Percentiles rank a stretch among this genome's conserved stretches.
Evolutionary conservation across 2,113 vertebrate species (phyloP).

Genomic region (Myotis brandtii): DNA sequence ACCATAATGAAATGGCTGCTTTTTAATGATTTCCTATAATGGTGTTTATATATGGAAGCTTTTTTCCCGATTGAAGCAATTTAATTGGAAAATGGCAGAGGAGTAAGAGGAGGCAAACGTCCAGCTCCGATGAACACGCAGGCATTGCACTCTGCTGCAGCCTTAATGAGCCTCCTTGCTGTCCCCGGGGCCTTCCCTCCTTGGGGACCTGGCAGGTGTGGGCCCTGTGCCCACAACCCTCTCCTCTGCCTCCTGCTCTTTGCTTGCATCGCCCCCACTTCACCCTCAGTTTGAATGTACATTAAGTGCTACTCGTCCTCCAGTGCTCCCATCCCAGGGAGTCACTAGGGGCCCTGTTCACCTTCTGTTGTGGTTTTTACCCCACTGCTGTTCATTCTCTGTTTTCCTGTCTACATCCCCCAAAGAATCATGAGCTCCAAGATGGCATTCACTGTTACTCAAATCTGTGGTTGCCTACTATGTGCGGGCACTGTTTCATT

Average conservation of each 20-base stretch:
- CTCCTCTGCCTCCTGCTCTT: neutral
- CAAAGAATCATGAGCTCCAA: neutral
- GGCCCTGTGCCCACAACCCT: neutral
- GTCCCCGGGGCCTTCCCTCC: neutral
- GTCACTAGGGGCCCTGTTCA: neutral
- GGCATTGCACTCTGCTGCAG: neutral
- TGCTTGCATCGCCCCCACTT: rapidly evolving
- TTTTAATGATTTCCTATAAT: slow-evolving; percentile 72
- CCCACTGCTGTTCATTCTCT: neutral
- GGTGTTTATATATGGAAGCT: slow-evolving; percentile 53
- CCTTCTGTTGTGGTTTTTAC: neutral
- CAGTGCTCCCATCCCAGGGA: rapidly evolving
- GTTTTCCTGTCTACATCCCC: neutral
- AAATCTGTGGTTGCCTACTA: neutral
- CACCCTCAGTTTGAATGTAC: neutral
- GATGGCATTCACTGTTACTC: too few relatives aligned
- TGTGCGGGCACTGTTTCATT: rapidly evolving
- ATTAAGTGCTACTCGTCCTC: neutral
- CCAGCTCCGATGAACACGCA: neutral
- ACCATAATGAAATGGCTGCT: slow-evolving; percentile 56
- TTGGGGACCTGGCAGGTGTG: rapidly evolving
- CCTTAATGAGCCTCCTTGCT: neutral
- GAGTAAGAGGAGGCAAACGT: neutral
- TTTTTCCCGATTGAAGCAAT: slow-evolving; percentile 55
- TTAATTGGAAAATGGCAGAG: slow-evolving; percentile 68